These are phyloP conservation scores for Barbus barbus DNA, from an alignment of 2,113 vertebrate species.

Conservation along the genomic window DNA sequence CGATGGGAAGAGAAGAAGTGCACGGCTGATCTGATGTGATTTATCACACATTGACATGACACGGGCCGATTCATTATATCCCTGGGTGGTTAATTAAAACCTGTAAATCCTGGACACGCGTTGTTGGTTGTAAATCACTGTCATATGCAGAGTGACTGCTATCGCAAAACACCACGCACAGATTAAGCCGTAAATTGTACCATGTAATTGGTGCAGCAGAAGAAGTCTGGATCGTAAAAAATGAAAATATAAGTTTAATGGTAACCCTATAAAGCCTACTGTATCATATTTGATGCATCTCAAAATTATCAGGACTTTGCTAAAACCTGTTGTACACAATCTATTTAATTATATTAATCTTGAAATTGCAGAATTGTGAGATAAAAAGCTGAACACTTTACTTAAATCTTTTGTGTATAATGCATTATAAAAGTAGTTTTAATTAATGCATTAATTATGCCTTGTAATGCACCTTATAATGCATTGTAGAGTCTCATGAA, in stretches of 20 bases:
- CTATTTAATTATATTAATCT: too few relatives aligned
- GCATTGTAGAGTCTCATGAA: too few relatives aligned
- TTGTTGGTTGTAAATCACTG: background rate
- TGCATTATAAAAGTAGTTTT: too few relatives aligned
- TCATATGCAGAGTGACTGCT: background rate
- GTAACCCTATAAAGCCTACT: background rate
- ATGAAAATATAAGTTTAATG: background rate
- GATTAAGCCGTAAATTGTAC: background rate
- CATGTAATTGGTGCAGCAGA: background rate
- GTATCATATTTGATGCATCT: background rate
- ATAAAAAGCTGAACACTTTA: too few relatives aligned
- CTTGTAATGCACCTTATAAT: too few relatives aligned
- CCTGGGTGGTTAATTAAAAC: background rate
- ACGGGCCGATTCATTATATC: background rate
- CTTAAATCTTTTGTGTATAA: too few relatives aligned
- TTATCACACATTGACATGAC: constrained; percentile 25
- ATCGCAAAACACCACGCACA: background rate
- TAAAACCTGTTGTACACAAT: background rate
- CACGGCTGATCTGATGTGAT: background rate
- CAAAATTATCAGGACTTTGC: background rate
- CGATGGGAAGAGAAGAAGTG: background rate
- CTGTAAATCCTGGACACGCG: background rate
- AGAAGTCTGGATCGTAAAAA: background rate
- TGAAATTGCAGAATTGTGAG: too few relatives aligned
- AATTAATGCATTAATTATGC: too few relatives aligned